Conservation (phyloP, 2,113 vertebrate genomes). For the Rattus rattus region DNA sequence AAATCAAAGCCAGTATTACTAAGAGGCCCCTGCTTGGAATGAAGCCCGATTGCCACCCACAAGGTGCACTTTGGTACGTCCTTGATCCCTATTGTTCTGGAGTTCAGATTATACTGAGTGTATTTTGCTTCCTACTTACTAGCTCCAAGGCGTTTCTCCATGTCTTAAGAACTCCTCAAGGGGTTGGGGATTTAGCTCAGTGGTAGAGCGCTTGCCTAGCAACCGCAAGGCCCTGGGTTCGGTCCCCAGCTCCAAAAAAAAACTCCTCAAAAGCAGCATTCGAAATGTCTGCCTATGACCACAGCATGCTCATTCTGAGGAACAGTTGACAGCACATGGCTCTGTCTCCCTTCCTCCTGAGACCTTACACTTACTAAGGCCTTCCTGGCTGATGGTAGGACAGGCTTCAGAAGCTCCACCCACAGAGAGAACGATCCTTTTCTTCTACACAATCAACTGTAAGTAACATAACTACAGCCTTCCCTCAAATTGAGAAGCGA, state of each 20-base stretch:
- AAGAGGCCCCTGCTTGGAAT: not conserved
- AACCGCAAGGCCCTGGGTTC: too few species aligned
- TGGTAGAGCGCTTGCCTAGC: too few species aligned
- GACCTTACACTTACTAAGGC: not conserved
- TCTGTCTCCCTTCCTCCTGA: constrained; percentile 22
- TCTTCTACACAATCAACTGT: not conserved
- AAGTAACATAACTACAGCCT: constrained; percentile 11
- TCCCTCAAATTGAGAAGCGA: constrained; percentile 34
- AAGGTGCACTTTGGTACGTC: not conserved
- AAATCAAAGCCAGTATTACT: constrained; percentile 50
- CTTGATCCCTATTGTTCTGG: constrained; percentile 9
- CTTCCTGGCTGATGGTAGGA: not conserved
- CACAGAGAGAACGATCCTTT: constrained; percentile 5
- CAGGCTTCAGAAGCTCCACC: not conserved
- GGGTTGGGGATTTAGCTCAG: too few species aligned
- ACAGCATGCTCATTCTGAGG: not conserved
- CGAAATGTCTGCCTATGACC: constrained; percentile 7
- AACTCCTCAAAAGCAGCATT: constrained; percentile 44
- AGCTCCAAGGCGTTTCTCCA: constrained; percentile 28
- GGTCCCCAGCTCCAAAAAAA: too few species aligned
- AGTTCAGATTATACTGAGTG: not conserved
- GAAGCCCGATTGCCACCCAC: not conserved
- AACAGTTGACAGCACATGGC: not conserved
- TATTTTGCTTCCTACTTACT: constrained; percentile 42
- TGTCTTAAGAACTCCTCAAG: constrained; percentile 33